A percentile compares a stretch with the other conserved stretches of the same genome.
phyloP scores from a whole-genome alignment of 1,140 invertebrate species.

The Rhynchophorus ferrugineus region DNA sequence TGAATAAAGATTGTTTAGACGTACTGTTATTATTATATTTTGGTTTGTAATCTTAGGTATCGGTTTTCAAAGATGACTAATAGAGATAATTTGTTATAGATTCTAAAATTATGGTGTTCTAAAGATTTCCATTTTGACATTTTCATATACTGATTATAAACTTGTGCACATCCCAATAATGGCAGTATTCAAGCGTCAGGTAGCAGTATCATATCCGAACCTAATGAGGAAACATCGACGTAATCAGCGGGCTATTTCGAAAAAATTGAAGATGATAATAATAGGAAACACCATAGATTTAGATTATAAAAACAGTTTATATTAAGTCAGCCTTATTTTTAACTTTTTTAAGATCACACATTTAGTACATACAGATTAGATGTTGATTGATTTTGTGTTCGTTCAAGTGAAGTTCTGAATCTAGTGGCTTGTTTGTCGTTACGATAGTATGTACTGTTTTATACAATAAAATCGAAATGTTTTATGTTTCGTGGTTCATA shows the following conservation, averaged over 20 bases:
- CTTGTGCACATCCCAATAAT: neutral
- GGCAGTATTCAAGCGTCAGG: constrained; percentile 1
- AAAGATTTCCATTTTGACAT: neutral
- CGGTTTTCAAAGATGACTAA: constrained; percentile 1
- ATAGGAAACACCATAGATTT: constrained; percentile 16
- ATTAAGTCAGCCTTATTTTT: constrained; percentile 33
- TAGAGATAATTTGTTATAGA: neutral
- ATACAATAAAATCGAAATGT: too few species aligned
- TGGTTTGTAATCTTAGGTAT: too few species aligned
- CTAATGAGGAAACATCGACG: too few species aligned
- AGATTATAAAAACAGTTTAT: constrained; percentile 16
- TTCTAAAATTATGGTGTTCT: constrained; percentile 6
- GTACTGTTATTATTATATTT: neutral
- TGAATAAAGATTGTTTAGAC: constrained; percentile 2
- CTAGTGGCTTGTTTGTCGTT: too few species aligned
- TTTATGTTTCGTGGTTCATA: too few species aligned
- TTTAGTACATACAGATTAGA: constrained; percentile 28
- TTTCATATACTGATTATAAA: neutral
- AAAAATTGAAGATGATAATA: neutral
- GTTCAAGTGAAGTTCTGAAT: too few species aligned
- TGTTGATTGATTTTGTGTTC: constrained; percentile 2
- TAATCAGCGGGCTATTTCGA: too few species aligned
- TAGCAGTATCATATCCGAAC: neutral
- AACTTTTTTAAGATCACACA: constrained; percentile 29
- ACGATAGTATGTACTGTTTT: too few species aligned